Conservation (phyloP, 64 coral and sea anemone genomes). For the Dendronephthya gigantea region DNA sequence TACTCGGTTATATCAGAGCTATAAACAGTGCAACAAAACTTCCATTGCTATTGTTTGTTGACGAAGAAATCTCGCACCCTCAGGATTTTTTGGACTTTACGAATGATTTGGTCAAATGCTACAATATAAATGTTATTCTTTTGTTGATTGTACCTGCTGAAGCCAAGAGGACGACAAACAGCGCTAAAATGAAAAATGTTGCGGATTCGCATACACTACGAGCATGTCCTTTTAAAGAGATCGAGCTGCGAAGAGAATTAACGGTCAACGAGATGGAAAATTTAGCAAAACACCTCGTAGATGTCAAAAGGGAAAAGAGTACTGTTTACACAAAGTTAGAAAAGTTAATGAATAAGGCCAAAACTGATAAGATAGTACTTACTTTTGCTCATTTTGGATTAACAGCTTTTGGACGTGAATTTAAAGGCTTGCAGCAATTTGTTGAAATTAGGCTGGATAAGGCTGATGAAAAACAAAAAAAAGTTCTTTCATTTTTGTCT, state of each 20-base stretch:
- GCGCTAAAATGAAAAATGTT: not conserved
- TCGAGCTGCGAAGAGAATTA: conserved; percentile 47
- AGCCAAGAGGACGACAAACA: not conserved
- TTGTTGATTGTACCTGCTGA: conserved; percentile 54
- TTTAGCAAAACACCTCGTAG: conserved; percentile 36
- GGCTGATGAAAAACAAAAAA: conserved; percentile 44
- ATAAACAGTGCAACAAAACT: conserved; percentile 36
- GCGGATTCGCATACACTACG: conserved; percentile 26
- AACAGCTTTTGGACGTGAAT: conserved; percentile 54
- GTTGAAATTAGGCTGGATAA: conserved; percentile 36
- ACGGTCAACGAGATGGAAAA: conserved; percentile 18
- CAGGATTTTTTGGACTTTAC: conserved; percentile 57
- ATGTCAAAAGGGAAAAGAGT: conserved; percentile 13
- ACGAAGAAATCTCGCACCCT: conserved; percentile 43
- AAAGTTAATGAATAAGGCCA: conserved; percentile 12
- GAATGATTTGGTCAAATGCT: conserved; percentile 36
- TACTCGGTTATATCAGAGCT: conserved; percentile 45
- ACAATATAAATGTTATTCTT: conserved; percentile 46
- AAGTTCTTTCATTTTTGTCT: conserved; percentile 44
- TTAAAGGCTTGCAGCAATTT: conserved; percentile 27
- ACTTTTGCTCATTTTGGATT: conserved; percentile 60
- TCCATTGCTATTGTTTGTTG: conserved; percentile 57
- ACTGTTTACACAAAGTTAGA: not conserved
- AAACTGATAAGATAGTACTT: not conserved
- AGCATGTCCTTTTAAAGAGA: conserved; percentile 30